A percentile compares a stretch with the other conserved stretches of the same genome.
These are phyloP conservation scores for Campoplex nolae DNA, from an alignment of 2,888 invertebrate species.

Conservation along the genomic window DNA sequence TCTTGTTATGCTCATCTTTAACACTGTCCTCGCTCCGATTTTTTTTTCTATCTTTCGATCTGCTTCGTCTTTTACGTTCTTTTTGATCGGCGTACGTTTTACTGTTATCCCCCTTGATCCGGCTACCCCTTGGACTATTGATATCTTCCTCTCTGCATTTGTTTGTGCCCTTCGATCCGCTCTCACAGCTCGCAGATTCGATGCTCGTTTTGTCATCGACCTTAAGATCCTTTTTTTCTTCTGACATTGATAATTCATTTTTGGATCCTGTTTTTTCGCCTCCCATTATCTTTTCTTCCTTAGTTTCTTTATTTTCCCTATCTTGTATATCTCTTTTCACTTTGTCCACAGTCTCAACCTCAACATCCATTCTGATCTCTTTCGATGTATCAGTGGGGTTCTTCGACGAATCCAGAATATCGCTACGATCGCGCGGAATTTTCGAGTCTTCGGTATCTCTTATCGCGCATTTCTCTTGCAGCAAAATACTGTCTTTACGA, in stretches of 20 bases:
- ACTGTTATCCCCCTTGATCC: constrained; percentile 42
- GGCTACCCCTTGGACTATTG: constrained; percentile 22
- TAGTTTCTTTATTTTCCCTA: constrained; percentile 14
- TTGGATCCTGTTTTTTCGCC: constrained; percentile 35
- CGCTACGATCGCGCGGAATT: constrained; percentile 60
- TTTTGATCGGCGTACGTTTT: neutral
- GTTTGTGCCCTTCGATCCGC: neutral
- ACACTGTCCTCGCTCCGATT: constrained; percentile 6
- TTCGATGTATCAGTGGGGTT: constrained; percentile 52
- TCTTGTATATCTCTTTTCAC: constrained; percentile 24
- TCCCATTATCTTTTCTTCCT: constrained; percentile 37
- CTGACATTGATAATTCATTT: neutral
- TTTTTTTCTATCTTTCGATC: constrained; percentile 43
- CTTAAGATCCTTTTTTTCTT: constrained; percentile 6
- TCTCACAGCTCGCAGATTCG: neutral
- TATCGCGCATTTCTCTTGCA: neutral
- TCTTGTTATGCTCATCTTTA: constrained; percentile 39
- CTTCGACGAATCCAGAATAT: constrained; percentile 29
- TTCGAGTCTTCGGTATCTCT: constrained; percentile 26
- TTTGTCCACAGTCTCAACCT: constrained; percentile 1
- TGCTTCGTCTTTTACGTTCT: constrained; percentile 34
- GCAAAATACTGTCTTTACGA: constrained; percentile 52
- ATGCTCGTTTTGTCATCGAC: constrained; percentile 16
- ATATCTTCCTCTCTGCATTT: constrained; percentile 19
- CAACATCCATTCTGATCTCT: constrained; percentile 59